Conservation (phyloP, 2,113 vertebrate genomes). For the Willisornis vidua region DNA sequence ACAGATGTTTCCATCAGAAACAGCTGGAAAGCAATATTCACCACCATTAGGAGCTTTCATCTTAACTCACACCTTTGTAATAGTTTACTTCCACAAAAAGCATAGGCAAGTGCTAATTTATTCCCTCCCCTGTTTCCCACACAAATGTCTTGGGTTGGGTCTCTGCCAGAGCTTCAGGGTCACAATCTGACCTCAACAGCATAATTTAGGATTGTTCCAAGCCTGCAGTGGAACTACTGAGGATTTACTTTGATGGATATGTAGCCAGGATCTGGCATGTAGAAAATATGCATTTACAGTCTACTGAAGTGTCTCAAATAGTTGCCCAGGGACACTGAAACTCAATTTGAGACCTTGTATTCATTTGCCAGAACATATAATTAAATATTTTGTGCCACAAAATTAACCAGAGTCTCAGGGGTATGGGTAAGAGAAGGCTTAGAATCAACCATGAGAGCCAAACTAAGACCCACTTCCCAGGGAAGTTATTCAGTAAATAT, state of each 20-base stretch:
- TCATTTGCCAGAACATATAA: conserved; percentile 30
- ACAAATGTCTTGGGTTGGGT: conserved; percentile 13
- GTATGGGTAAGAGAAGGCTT: neutral
- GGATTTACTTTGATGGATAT: conserved; percentile 30
- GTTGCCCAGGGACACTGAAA: conserved; percentile 38
- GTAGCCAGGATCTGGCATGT: neutral
- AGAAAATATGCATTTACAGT: conserved; percentile 19
- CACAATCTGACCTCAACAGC: conserved; percentile 35
- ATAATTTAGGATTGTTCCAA: conserved; percentile 15
- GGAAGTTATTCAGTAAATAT: neutral
- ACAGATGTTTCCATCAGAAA: neutral
- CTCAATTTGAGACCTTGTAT: conserved; percentile 39
- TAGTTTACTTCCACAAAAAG: conserved; percentile 18
- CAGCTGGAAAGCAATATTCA: conserved; percentile 11
- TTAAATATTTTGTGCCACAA: conserved; percentile 51
- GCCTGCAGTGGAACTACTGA: neutral
- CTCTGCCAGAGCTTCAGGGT: conserved; percentile 54
- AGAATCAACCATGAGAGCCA: conserved; percentile 14
- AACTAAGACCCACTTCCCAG: conserved; percentile 34
- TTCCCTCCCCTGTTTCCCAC: conserved; percentile 30
- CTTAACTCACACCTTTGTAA: conserved; percentile 33
- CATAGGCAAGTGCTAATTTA: neutral
- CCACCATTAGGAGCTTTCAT: neutral
- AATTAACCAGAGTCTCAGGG: conserved; percentile 28
- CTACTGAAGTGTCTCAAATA: conserved; percentile 18